Base-by-base conservation (phyloP, 2,797 vertebrate genomes). In the Gambelia wislizenii region DNA sequence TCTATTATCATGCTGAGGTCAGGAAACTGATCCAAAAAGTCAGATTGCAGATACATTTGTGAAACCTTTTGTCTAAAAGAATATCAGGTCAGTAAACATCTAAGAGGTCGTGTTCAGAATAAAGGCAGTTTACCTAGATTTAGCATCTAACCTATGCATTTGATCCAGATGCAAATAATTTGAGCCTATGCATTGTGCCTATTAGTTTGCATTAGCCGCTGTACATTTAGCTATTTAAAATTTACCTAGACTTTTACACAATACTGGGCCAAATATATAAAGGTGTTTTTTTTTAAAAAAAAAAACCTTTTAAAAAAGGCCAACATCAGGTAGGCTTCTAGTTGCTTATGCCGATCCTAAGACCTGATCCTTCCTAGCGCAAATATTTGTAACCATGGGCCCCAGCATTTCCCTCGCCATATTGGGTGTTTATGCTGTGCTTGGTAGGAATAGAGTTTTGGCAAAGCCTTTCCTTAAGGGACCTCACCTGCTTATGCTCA, bases 1-100 rank as follows among this genome's bases (percentile, higher is more conserved):
- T 96, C 75, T 39, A 98, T 97, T 30, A 97, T 96, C 84, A 92
- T 96, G 89, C 96, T 96, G 56, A 98, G 92, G 74, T 97, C 95
- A 47, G 96, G 89, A 89, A 97, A 96, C 2, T 95, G 95, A 90
- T 97, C 89, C 0, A 96, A 91, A 0, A 56, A 84, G 85, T 96
- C 97, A 39, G 87, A 18, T 75, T 97, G 96, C 2, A 95, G 92
- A 92, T 97, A 95, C 39, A 97, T 95, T 64, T 95, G 93, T 14
- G 95, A 95, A 94, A 95, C 95, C 89, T 97, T 89, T 92, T 97
- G 96, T 91, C 98, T 99, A 85, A 72, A 74, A 90, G 80, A 82
- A 85, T 92, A 91, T n/a, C 6, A 82, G 54, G 85, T 70, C n/a
- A 78, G 54, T 86, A 89, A 47, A 83, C 52, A 93, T n/a, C 54